These are phyloP conservation scores for Cydia splendana DNA, from an alignment of 1,140 invertebrate genomes.

Conservation along the genomic window DNA sequence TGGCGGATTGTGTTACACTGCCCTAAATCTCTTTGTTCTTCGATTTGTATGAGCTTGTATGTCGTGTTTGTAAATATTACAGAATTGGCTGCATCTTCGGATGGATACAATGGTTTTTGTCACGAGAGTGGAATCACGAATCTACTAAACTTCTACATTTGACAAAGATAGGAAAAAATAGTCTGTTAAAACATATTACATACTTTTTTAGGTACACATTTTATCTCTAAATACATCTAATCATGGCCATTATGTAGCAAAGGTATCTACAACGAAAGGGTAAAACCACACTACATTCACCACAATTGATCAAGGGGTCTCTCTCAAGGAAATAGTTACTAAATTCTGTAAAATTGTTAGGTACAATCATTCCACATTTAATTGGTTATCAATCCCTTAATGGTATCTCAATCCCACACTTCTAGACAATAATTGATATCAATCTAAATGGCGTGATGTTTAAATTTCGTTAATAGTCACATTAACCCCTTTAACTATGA, in stretches of 20 bases:
- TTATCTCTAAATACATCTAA: background rate
- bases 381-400: background rate
- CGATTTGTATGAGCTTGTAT: slow-evolving; percentile 56
- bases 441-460: background rate
- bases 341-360: too few species aligned
- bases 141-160: background rate
- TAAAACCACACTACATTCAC: too few species aligned
- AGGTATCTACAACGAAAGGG: too few species aligned
- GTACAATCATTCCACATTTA: too few species aligned
- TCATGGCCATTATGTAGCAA: too few species aligned
- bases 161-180: background rate
- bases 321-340: too few species aligned
- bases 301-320: too few species aligned
- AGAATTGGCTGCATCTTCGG: background rate
- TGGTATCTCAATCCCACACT: background rate
- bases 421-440: background rate
- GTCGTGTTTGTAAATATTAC: slow-evolving; percentile 50
- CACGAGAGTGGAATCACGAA: background rate
- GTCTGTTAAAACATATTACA: too few species aligned
- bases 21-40: slow-evolving; percentile 71
- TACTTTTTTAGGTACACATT: background rate
- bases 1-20: slow-evolving; percentile 73
- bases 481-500: slow-evolving; percentile 21
- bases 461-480: slow-evolving; percentile 10
- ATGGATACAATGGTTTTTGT: background rate